A percentile compares a stretch with the other conserved stretches of the same genome.
phyloP scores from a whole-genome alignment of 2,797 vertebrate species.

The Gymnodraco acuticeps region DNA sequence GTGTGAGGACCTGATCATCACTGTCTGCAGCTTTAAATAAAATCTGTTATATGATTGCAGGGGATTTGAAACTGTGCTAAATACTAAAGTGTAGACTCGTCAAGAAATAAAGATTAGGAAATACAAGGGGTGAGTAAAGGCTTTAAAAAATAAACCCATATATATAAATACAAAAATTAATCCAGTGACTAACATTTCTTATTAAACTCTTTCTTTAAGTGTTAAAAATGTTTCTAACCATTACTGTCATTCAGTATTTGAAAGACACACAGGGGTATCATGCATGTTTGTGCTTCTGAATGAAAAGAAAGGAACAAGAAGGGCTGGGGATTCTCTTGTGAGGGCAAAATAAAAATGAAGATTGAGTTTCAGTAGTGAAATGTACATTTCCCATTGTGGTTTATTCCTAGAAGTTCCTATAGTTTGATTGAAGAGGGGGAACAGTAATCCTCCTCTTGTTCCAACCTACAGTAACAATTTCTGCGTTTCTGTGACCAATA shows the following conservation, averaged over 20 bases:
- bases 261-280: constrained; percentile 2
- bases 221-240: constrained; percentile 32
- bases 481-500: constrained; percentile 35
- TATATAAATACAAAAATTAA: neutral
- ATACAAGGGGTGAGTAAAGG: constrained; percentile 12
- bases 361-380: constrained; percentile 38
- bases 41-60: neutral
- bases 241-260: neutral
- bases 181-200: constrained; percentile 21
- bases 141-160: constrained; percentile 27
- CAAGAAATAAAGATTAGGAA: constrained; percentile 27
- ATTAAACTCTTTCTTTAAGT: constrained; percentile 16
- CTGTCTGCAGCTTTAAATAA: too few species aligned
- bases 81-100: constrained; percentile 25
- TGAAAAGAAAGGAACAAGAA: constrained; percentile 5
- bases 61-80: constrained; percentile 36
- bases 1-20: too few species aligned
- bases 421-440: neutral
- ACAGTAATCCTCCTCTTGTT: constrained; percentile 28
- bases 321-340: constrained; percentile 15
- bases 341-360: constrained; percentile 35
- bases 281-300: constrained; percentile 31
- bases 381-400: constrained; percentile 26
- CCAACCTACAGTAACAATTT: constrained; percentile 19
- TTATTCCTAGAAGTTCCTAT: constrained; percentile 22